Base-by-base conservation (phyloP, 2,888 invertebrate genomes). In the Thera britannica region DNA sequence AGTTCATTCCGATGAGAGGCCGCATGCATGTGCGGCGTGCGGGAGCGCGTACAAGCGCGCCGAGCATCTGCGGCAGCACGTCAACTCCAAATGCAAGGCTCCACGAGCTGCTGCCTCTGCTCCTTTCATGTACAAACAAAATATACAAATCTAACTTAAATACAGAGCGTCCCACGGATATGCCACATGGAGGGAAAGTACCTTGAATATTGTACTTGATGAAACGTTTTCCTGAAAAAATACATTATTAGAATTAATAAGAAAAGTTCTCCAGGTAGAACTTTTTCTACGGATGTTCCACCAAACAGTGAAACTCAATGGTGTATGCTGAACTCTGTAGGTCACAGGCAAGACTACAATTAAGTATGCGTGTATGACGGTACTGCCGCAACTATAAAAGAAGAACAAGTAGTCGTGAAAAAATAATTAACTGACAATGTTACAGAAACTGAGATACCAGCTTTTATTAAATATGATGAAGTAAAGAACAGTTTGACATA, bases 51-150 rank as follows among this genome's bases (percentile, higher is more conserved):
- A 62, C 48, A 67, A 67, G n/a, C 62, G 65, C 3, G 8, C 41
- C 34, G 65, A 67, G 11, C 67, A 67, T 9, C 52, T 67, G 2
- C 62, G 48, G 23, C 9, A 44, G 38, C 67, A 67, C n/a, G 3
- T 62, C 51, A 56, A 38, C 35, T 56, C 51, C 41, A 65, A 57
- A 49, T 65, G 65, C 56, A 65, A 59, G 23, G 64, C 65, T 38
- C 58, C 58, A 34, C 23, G 58, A 58, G 46, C 3, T 51, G 8
- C 52, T 2, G 11, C 11, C 46, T 23, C 23, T 23, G 23, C 23
- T 23, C 23, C 9, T n/a, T 38, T 11, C 41, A 3, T n/a, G 5
- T 12, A 51, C 41, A 36, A 48, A 41, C 46, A 9, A 36, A 48
- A 41, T 35, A 9, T 46, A 23, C 41, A 41, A 41, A 41, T 38